Base-by-base conservation (phyloP, 2,797 vertebrate genomes). In the Acrossocheilus wenchowensis region DNA sequence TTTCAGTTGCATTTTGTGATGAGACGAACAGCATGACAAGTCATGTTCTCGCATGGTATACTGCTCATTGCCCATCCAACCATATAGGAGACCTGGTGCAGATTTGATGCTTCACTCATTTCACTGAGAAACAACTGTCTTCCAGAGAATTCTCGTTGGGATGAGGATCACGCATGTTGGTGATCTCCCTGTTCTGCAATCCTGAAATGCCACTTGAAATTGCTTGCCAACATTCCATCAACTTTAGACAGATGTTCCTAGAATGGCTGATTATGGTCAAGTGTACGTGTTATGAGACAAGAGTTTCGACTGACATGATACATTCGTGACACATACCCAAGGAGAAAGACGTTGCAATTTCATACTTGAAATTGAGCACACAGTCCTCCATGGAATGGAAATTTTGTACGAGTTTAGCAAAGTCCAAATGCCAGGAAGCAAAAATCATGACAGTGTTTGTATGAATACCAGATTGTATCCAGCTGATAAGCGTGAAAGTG, bases 211-310 rank as follows among this genome's bases (percentile, higher is more conserved):
- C 66, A 15, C 12, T 71, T 66, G 52, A 82, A 74, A 84, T 78
- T 77, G 82, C 73, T 71, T 73, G 74, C 69, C 87, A 88, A 83
- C 62, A 86, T 84, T 88, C 54, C 52, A 57, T 86, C 85, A 80
- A 72, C 75, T 87, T 78, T 78, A 74, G 87, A 89, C 90, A 88
- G 83, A 88, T 87, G 84, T 81, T 88, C 41, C 84, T 23, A 50
- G 73, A 78, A 84, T 72, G 84, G 86, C 81, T 87, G 90, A 89
- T 73, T 62, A 48, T 48, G 78, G 79, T 87, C 79, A 86, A 85
- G 82, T 48, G 69, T 62, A 89, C 9, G 7, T 82, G 36, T 78
- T 81, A 30, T 9, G 72, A 87, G 57, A 73, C 62, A 66, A 12
- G 19, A 23, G 52, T 34, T 78, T 78, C 11, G 15, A 86, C 77